Percentiles rank a stretch among this genome's conserved stretches.
These are phyloP conservation scores for Athene noctua DNA, from an alignment of 2,113 vertebrate genomes.

Conservation along the genomic window DNA sequence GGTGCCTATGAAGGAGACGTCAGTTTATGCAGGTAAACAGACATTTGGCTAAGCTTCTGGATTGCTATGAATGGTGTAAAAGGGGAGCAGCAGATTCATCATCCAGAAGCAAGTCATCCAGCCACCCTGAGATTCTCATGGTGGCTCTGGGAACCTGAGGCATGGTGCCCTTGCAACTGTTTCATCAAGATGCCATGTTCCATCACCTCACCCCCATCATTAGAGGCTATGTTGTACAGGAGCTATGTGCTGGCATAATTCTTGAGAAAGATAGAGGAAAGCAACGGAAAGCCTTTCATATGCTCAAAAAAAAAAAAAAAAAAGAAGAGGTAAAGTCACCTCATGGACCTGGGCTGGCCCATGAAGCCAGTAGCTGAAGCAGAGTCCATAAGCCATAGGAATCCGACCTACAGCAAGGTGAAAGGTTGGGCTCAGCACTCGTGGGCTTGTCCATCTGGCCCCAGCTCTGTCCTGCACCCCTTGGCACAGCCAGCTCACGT, in stretches of 20 bases:
- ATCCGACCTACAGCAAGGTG: not conserved
- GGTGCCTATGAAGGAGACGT: not conserved
- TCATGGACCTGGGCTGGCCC: not conserved
- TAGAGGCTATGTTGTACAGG: not conserved
- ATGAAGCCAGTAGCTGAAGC: not conserved
- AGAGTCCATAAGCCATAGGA: rapidly evolving
- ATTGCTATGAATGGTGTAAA: not conserved
- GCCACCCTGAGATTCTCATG: not conserved
- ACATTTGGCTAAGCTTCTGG: not conserved
- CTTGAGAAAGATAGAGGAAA: not conserved
- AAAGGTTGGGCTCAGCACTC: not conserved
- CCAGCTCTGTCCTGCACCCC: not conserved
- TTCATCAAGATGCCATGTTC: not conserved
- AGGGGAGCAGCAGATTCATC: not conserved
- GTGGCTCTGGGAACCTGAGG: not conserved
- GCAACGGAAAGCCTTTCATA: not conserved
- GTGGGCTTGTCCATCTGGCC: not conserved
- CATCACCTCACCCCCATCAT: not conserved
- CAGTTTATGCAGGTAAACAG: not conserved
- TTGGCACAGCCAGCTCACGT: rapidly evolving
- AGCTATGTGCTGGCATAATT: not conserved
- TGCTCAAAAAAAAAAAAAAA: not conserved
- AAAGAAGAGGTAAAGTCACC: not conserved
- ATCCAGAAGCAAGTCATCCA: not conserved
- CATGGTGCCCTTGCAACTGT: not conserved